Base-by-base conservation (phyloP, 2,113 vertebrate genomes). In the Baryphthengus martii region DNA sequence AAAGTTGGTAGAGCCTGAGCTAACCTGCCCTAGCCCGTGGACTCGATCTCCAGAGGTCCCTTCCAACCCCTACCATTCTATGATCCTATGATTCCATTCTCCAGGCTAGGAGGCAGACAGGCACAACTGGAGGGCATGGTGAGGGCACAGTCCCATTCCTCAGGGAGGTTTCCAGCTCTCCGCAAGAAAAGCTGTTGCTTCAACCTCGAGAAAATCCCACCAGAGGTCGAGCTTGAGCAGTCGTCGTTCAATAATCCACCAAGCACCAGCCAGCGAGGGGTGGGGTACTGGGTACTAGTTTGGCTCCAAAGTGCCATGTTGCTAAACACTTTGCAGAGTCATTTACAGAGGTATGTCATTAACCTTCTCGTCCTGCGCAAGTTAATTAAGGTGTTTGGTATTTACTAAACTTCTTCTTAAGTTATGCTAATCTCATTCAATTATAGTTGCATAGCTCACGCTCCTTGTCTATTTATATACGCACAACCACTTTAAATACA, bases 381-480 rank as follows among this genome's bases (percentile, higher is more conserved):
- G 81, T 88, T 92, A 96, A 97, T 95, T 81, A 91, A 94, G 45
- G 42, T 90, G 90, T 88, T 89, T 56, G 84, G 56, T 89, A 83
- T 96, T 97, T 91, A 93, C 87, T 85, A 62, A 95, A 92, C 59
- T 89, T 82, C 40, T 87, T 28, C 84, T 94, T 89, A 58, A 96
- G 61, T 95, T 95, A 96, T 93, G 92, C 70, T 93, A 95, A 97
- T 95, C 44, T 67, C 96, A 93, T 89, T 89, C 83, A 96, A 95
- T 93, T 93, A 88, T 7, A 88, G 92, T 88, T 88, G 92, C 76
- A 91, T 9, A 88, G 77, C 75, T 93, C 88, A 93, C 35, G 58
- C 62, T 94, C 58, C 81, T 45, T 63, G 50, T 94, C 89, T 95
- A 95, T 94, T 96, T 93, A 92, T 86, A 92, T 50, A 67, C 59